A percentile compares a stretch with the other conserved stretches of the same genome.
These are phyloP conservation scores for Bugula neritina DNA, from an alignment of 2,888 invertebrate species.

Conservation along the genomic window DNA sequence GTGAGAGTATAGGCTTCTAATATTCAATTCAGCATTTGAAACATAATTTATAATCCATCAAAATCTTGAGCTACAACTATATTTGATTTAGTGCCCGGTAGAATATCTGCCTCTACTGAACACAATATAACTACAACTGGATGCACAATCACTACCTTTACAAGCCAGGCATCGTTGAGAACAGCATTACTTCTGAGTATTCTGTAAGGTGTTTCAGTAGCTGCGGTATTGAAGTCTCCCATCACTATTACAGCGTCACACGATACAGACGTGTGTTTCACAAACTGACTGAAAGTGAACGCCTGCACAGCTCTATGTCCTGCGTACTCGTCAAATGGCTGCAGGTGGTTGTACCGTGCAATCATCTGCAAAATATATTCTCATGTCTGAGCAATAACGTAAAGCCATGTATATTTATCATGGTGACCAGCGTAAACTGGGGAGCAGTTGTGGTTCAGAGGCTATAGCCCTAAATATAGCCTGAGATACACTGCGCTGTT, in stretches of 20 bases:
- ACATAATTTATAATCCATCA: no score
- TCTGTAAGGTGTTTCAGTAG: constrained; percentile 62
- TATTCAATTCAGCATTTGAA: no score
- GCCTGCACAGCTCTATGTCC: constrained; percentile 89
- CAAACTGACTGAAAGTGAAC: constrained; percentile 88
- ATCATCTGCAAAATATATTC: constrained; percentile 66
- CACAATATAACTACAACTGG: not conserved
- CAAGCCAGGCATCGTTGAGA: constrained; percentile 47
- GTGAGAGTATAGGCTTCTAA: no score
- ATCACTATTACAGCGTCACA: constrained; percentile 76
- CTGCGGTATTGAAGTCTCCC: constrained; percentile 90
- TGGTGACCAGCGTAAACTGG: not conserved
- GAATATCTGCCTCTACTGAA: not conserved
- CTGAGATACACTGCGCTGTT: no score
- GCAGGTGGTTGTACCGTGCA: constrained; percentile 75
- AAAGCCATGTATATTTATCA: not conserved
- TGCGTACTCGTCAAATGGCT: constrained; percentile 71
- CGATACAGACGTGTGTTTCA: constrained; percentile 70
- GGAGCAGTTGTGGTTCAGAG: no score
- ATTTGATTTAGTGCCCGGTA: no score
- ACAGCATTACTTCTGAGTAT: constrained; percentile 56
- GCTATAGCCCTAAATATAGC: no score
- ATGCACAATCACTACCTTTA: constrained; percentile 37
- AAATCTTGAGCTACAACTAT: no score
- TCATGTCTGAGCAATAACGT: not conserved